A percentile compares a stretch with the other conserved stretches of the same genome.
phyloP scores from a whole-genome alignment of 2,888 invertebrate species.

The Boloria euphrosyne region DNA sequence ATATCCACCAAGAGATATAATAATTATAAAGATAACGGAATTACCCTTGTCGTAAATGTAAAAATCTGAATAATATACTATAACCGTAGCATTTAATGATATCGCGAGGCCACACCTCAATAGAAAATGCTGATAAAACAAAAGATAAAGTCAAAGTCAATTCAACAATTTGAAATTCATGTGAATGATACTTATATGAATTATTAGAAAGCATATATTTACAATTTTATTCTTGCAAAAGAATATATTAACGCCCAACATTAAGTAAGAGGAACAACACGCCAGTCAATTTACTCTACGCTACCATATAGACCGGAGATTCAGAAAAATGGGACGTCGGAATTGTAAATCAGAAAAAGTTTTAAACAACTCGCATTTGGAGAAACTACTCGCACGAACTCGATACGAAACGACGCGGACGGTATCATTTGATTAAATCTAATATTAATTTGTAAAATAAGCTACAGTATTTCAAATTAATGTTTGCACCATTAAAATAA shows the following conservation, averaged over 20 bases:
- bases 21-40: constrained; percentile 5
- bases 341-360: neutral
- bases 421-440: constrained; percentile 9
- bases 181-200: neutral
- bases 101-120: constrained; percentile 48
- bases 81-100: constrained; percentile 7
- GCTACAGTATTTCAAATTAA: too few species aligned
- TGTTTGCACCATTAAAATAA: neutral
- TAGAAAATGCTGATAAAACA: constrained; percentile 34
- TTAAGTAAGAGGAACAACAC: too few species aligned
- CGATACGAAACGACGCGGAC: neutral
- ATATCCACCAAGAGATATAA: constrained; percentile 6
- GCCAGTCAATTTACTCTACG: too few species aligned
- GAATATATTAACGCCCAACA: neutral
- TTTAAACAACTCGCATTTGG: neutral
- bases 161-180: constrained; percentile 17
- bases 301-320: neutral
- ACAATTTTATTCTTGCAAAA: neutral
- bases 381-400: neutral
- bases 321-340: neutral
- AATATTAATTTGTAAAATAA: neutral
- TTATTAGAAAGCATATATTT: neutral
- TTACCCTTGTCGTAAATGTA: constrained; percentile 21
- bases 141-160: constrained; percentile 25
- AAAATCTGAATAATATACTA: constrained; percentile 8